Evolutionary conservation across 2,888 invertebrate species (phyloP), one percentile per base, ranked within the genome.

Genomic region (Eulithis testata): DNA sequence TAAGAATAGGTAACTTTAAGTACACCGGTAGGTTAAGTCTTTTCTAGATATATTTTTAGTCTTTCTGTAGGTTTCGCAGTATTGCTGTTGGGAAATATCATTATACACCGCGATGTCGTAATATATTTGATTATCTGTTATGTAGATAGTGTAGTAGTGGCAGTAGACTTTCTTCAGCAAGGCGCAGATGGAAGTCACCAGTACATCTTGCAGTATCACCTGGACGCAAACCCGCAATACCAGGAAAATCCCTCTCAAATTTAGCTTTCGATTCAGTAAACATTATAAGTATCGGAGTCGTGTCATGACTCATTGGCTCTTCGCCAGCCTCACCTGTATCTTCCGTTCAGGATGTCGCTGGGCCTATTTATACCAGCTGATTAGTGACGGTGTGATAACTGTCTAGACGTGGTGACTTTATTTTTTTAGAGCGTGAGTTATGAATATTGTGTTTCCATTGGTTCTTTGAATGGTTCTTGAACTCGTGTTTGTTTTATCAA

Each of bases 251-350:
- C 60, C 63, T 63, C 57, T 63, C 43, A 58, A 47, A 62, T 62
- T 62, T 56, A 63, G 51, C 53, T 63, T 37, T 60, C 36, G 52
- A 60, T 64, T 58, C 60, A 60, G 63, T 63, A 63, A 63, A 60
- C 60, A 44, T 61, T 44, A 50, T 53, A 49, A 63, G 56, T 67
- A 67, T 63, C 60, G 60, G 56, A 60, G 66, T 57, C 47, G 61
- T 63, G 70, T 58, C 63, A 76, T 84, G 83, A 85, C 81, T 85
- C 83, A 84, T 85, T 89, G 89, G 90, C 86, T 54, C 47, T 2
- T 37, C 65, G 83, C 90, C 90, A 91, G 70, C 69, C 83, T 88
- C 90, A 91, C 91, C 91, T 91, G 91, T 62, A 73, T 85, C 82
- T 89, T 89, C 90, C 90, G 88, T 78, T 85, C 84, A 87, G 88